A percentile compares a stretch with the other conserved stretches of the same genome.
phyloP scores from a whole-genome alignment of 2,797 vertebrate species.

The Eupleurogrammus muticus region DNA sequence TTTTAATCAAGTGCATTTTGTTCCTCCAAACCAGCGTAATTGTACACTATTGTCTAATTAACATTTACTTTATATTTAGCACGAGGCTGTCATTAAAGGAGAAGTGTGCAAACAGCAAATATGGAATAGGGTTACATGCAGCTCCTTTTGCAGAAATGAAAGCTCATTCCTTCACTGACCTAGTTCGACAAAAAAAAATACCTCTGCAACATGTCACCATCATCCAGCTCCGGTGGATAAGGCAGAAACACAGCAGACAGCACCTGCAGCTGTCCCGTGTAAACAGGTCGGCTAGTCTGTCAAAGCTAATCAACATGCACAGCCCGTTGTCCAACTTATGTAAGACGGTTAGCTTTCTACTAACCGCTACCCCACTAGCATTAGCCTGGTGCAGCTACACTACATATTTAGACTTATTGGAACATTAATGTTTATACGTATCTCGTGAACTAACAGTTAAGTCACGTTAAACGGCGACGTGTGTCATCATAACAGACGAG shows the following conservation, averaged over 20 bases:
- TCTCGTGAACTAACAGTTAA: neutral
- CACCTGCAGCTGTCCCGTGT: conserved; percentile 6
- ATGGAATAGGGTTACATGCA: too few species aligned
- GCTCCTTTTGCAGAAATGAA: neutral
- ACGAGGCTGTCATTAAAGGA: neutral
- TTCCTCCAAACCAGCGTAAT: too few species aligned
- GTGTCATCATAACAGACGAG: conserved; percentile 21
- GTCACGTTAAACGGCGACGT: neutral
- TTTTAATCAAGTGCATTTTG: too few species aligned
- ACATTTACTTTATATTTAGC: neutral
- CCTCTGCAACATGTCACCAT: conserved; percentile 5
- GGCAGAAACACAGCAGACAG: neutral
- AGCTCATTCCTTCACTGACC: conserved; percentile 1
- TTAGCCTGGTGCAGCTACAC: conserved; percentile 18
- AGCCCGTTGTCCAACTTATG: conserved; percentile 76
- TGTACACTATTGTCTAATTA: neutral
- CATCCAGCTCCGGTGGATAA: neutral
- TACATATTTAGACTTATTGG: neutral
- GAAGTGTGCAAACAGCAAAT: neutral
- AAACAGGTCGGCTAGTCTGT: conserved; percentile 24
- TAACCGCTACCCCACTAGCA: conserved; percentile 21
- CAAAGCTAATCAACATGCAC: conserved; percentile 81
- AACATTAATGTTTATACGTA: neutral
- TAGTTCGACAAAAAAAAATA: conserved; percentile 12
- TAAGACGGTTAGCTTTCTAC: conserved; percentile 66